A percentile compares a stretch with the other conserved stretches of the same genome.
Evolutionary conservation across 2,797 vertebrate species (phyloP).

Genomic region (Heterohyrax brucei): DNA sequence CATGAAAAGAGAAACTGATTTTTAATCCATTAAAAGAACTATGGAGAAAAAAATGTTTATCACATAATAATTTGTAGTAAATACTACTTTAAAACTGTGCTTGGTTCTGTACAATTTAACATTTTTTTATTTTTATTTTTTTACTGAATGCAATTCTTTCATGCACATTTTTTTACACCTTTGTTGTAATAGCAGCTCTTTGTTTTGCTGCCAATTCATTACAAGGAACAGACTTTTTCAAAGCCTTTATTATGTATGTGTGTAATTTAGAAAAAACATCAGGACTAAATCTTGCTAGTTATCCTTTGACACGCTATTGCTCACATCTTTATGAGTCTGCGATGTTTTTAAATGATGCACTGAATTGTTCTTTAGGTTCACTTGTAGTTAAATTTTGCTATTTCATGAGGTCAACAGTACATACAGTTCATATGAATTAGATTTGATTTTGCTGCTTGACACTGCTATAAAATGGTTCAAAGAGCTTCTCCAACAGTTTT

Average conservation of each 20-base stretch:
- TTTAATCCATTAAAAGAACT: conserved; percentile 33
- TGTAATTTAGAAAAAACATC: conserved; percentile 34
- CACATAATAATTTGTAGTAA: not conserved
- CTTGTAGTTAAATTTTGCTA: not conserved
- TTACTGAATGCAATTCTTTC: conserved; percentile 40
- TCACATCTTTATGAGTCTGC: not conserved
- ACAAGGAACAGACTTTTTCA: not conserved
- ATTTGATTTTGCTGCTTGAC: conserved; percentile 21
- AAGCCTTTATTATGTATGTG: conserved; percentile 40
- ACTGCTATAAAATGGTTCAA: conserved; percentile 26
- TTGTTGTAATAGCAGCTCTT: conserved; percentile 21
- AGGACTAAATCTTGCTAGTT: conserved; percentile 10
- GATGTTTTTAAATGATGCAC: conserved; percentile 44
- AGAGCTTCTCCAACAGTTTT: conserved; percentile 26
- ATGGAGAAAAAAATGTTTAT: conserved; percentile 10
- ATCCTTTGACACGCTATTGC: not conserved
- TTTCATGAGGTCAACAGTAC: not conserved
- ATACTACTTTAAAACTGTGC: not conserved
- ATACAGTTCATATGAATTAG: not conserved
- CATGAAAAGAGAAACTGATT: not conserved
- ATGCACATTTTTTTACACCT: not conserved
- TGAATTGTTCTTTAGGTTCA: conserved; percentile 32
- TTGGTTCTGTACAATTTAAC: not conserved
- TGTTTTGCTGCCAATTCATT: conserved; percentile 51
- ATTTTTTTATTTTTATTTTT: conserved; percentile 23